These are phyloP conservation scores for Climacteris rufus DNA, from an alignment of 2,113 vertebrate genomes.

Conservation along the genomic window DNA sequence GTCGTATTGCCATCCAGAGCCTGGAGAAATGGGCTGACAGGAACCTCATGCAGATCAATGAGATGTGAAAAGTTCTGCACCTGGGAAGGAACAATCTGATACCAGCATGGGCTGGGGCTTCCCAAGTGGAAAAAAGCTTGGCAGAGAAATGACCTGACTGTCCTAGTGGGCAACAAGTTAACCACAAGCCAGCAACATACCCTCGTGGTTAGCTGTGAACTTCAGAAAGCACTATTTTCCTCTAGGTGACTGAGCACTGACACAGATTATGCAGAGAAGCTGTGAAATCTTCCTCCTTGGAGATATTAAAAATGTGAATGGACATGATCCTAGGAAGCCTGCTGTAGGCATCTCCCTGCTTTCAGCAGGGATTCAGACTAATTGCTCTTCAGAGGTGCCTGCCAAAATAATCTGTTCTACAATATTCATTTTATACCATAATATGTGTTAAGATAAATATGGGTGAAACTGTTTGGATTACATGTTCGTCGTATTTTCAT, in stretches of 20 bases:
- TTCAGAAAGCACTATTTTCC: not conserved
- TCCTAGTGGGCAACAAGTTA: not conserved
- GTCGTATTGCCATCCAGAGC: not conserved
- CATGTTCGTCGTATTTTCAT: fast-evolving
- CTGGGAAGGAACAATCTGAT: not conserved
- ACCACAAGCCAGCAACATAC: not conserved
- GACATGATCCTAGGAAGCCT: not conserved
- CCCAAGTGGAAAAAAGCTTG: not conserved
- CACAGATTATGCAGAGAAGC: not conserved
- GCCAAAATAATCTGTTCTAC: not conserved
- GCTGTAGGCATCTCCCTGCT: not conserved
- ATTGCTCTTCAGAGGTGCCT: not conserved
- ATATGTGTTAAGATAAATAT: not conserved
- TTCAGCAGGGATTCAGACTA: not conserved
- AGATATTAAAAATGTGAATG: not conserved
- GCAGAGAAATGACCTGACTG: not conserved
- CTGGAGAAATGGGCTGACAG: not conserved
- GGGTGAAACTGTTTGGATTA: not conserved
- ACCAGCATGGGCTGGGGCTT: not conserved
- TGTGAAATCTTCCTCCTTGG: not conserved
- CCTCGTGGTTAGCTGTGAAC: not conserved
- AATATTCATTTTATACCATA: not conserved
- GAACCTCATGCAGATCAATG: not conserved
- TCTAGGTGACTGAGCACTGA: not conserved
- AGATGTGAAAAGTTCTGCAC: not conserved